Percentiles rank a stretch among this genome's conserved stretches.
Evolutionary conservation across 2,113 vertebrate genomes (phyloP).

Genomic region (Scomber japonicus): DNA sequence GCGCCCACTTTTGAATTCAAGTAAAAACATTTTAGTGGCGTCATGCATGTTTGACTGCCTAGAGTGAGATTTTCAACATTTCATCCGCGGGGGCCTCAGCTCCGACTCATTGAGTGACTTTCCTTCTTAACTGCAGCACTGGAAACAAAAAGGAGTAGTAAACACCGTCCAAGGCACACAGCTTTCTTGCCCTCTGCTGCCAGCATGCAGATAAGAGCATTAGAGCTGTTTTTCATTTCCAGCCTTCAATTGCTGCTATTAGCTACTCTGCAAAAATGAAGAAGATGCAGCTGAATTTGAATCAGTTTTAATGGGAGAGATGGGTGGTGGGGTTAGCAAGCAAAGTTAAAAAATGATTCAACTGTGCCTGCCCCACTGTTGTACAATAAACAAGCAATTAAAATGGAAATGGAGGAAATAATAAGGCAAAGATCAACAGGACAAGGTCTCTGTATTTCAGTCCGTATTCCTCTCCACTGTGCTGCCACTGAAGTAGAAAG

Average conservation of each 20-base stretch:
- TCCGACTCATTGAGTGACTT: constrained; percentile 60
- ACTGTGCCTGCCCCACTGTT: constrained; percentile 12
- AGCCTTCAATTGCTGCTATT: constrained; percentile 70
- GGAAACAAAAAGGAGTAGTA: constrained; percentile 55
- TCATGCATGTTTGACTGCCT: constrained; percentile 55
- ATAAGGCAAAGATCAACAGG: constrained; percentile 51
- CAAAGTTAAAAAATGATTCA: constrained; percentile 43
- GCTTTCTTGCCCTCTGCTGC: constrained; percentile 74
- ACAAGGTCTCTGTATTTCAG: constrained; percentile 33
- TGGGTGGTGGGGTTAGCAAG: constrained; percentile 25
- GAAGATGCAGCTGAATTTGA: constrained; percentile 49
- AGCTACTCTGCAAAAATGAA: constrained; percentile 61
- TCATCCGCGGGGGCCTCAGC: constrained; percentile 54
- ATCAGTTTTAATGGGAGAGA: constrained; percentile 42
- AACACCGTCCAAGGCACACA: constrained; percentile 62
- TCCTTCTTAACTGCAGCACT: constrained; percentile 48
- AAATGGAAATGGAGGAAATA: constrained; percentile 68
- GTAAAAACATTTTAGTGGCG: constrained; percentile 39
- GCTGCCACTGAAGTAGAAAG: constrained; percentile 36
- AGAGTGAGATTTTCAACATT: constrained; percentile 47
- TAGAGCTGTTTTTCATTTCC: constrained; percentile 68
- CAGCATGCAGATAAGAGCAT: constrained; percentile 79
- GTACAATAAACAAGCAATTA: constrained; percentile 72
- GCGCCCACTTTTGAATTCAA: constrained; percentile 43
- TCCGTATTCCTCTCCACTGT: constrained; percentile 22